These are phyloP conservation scores for Agrotis segetum DNA, from an alignment of 2,888 invertebrate genomes.

Conservation along the genomic window DNA sequence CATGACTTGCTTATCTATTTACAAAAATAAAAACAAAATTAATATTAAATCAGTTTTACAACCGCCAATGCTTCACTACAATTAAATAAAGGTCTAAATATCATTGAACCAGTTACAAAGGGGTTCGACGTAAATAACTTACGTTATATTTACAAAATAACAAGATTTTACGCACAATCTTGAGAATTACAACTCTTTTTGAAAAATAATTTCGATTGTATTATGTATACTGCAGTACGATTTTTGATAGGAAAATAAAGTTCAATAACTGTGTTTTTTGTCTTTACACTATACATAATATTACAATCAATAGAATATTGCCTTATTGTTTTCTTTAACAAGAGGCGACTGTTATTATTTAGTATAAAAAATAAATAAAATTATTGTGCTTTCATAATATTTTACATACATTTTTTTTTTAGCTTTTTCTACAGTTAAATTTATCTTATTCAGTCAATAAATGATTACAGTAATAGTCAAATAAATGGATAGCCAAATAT, in stretches of 20 bases:
- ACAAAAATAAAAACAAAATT: conserved; percentile 85
- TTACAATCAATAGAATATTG: conserved; percentile 54
- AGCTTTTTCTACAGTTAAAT: background rate
- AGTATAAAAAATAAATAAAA: conserved; percentile 4
- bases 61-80: conserved; percentile 72
- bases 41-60: conserved; percentile 73
- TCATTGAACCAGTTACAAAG: conserved; percentile 54
- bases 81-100: conserved; percentile 65
- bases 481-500: background rate
- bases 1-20: conserved; percentile 90
- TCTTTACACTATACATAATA: conserved; percentile 50
- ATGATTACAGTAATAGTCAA: background rate
- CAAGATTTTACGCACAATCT: conserved; percentile 52
- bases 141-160: conserved; percentile 67
- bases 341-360: conserved; percentile 38
- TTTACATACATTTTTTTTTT: background rate
- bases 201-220: conserved; percentile 60
- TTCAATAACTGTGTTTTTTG: conserved; percentile 27
- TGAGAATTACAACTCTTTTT: conserved; percentile 33
- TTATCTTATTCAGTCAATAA: conserved; percentile 16
- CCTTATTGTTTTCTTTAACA: conserved; percentile 24
- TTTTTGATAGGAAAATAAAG: conserved; percentile 58
- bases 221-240: conserved; percentile 49
- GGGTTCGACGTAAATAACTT: conserved; percentile 49
- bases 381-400: background rate